phyloP scores from a whole-genome alignment of 2,113 vertebrate species.

The Chrysemys picta region DNA sequence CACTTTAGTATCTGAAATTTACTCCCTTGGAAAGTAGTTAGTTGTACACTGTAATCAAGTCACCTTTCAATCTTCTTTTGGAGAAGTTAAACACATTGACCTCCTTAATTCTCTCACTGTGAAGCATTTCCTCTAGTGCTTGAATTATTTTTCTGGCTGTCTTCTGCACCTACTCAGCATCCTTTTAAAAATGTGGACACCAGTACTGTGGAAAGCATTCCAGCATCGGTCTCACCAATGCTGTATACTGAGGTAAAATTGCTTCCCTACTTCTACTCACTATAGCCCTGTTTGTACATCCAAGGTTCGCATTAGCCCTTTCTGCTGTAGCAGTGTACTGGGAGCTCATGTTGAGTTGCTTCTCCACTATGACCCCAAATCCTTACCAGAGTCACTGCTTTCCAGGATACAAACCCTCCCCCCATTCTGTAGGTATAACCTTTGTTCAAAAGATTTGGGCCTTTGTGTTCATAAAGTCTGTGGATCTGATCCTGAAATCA shows the following conservation, averaged over 20 bases:
- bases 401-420: not conserved
- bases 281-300: not conserved
- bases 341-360: not conserved
- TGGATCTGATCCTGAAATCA: not conserved
- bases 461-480: not conserved
- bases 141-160: not conserved
- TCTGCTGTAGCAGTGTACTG: not conserved
- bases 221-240: not conserved
- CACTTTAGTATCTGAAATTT: not conserved
- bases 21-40: not conserved
- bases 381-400: not conserved
- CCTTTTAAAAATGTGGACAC: not conserved
- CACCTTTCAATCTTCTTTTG: not conserved
- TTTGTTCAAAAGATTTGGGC: not conserved
- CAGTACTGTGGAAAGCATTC: not conserved
- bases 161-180: not conserved
- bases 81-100: not conserved
- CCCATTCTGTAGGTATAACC: not conserved
- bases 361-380: not conserved
- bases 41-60: not conserved
- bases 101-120: not conserved
- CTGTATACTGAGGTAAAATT: slow-evolving; percentile 1
- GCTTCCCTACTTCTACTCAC: not conserved
- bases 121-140: too few relatives aligned
- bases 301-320: not conserved